Percentiles rank a stretch among this genome's conserved stretches.
Conservation (phyloP, 2,888 invertebrate genomes). For the Ormyrus thymus region DNA sequence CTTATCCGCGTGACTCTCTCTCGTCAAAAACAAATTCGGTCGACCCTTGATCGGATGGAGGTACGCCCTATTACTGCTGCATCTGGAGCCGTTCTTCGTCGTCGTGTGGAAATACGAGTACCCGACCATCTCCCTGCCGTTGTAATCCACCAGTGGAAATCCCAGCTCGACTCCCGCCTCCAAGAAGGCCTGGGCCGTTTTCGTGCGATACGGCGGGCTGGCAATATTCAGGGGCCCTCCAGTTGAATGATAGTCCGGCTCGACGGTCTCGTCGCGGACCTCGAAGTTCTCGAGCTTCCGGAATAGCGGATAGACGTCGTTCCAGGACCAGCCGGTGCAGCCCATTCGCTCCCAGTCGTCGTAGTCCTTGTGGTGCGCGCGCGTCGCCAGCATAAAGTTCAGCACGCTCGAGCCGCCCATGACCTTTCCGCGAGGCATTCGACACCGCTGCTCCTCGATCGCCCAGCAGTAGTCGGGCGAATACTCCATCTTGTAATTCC, state of each 20-base stretch:
- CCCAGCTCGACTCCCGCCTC: constrained; percentile 79
- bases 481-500: constrained; percentile 88
- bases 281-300: constrained; percentile 85
- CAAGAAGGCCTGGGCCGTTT: constrained; percentile 80
- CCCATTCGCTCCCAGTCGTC: constrained; percentile 84
- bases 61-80: constrained; percentile 79
- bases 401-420: constrained; percentile 88
- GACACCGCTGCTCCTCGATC: constrained; percentile 67
- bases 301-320: constrained; percentile 84
- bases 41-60: constrained; percentile 77
- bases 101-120: constrained; percentile 82
- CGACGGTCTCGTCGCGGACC: constrained; percentile 69
- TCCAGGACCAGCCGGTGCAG: constrained; percentile 84
- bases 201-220: constrained; percentile 77
- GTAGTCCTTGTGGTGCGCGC: constrained; percentile 84
- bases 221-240: constrained; percentile 79
- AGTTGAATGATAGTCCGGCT: constrained; percentile 77
- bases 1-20: constrained; percentile 79
- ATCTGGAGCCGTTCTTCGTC: constrained; percentile 78
- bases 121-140: constrained; percentile 80
- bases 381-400: constrained; percentile 87
- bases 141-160: constrained; percentile 82
- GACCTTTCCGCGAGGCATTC: constrained; percentile 80
- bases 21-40: constrained; percentile 81
- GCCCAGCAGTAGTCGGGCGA: constrained; percentile 83